Base-by-base conservation (phyloP, 2,888 invertebrate genomes). In the Melanostoma scalare region DNA sequence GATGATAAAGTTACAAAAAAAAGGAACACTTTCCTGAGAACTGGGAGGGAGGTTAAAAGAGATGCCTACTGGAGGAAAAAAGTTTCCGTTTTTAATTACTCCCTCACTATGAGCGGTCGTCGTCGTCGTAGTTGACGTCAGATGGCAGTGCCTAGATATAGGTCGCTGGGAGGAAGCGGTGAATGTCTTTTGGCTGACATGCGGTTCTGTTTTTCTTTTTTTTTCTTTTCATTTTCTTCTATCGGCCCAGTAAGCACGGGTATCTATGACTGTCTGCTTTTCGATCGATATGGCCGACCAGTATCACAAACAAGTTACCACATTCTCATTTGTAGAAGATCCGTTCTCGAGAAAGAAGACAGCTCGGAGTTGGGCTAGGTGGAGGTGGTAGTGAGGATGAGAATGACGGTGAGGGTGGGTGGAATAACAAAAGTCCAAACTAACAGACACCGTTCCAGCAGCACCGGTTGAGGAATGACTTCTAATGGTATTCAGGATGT, bases 71-170 rank as follows among this genome's bases (percentile, higher is more conserved):
- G 38, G 31, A 10, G 33, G 58, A 44, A 73, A 20, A 81, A 78
- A 82, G 82, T 82, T 82, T 73, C 68, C 73, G 65, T 73, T 82
- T 82, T 82, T 82, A 82, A 82, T 82, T 82, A 82, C 82, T 82
- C 69, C 78, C 58, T 78, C 44, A 69, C 68, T 65, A 55, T 56
- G 56, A 67, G 30, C 81, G 48, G 52, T 72, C 61, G 20, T 79
- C 38, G 71, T 61, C 31, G 56, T 46, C 3, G 35, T 20, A 20
- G 20, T 20, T 1, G 20, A 20, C 50, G 48, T 63, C 31, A 38
- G 36, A 30, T 63, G 30, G 36, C 3, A 42, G 36, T 8, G 61
- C 46, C 5, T 61, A 31, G 48, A 6, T 31, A 8, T 33, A 20
- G 40, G 42, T 10, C 4, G 61, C 6, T 4, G 20, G 30, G 3